phyloP scores from a whole-genome alignment of 2,888 invertebrate genomes.

The Pyrgus malvae region DNA sequence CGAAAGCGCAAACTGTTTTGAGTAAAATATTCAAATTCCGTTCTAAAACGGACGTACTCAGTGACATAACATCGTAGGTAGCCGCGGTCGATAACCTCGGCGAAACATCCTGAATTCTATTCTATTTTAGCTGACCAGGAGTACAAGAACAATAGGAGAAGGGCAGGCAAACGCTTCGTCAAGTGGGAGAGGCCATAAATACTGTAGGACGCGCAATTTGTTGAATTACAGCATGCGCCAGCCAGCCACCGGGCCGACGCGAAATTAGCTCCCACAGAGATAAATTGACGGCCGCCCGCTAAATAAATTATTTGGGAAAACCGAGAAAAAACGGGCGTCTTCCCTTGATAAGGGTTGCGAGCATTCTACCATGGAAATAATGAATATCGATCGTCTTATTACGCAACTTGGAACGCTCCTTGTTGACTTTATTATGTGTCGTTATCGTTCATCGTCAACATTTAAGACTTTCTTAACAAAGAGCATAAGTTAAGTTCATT shows the following conservation, averaged over 20 bases:
- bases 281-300: slow-evolving; percentile 79
- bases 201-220: slow-evolving; percentile 79
- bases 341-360: slow-evolving; percentile 80
- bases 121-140: slow-evolving; percentile 56
- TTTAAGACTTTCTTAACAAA: too few relatives aligned
- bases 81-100: slow-evolving; percentile 24
- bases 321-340: slow-evolving; percentile 80
- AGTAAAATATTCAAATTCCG: slow-evolving; percentile 14
- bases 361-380: slow-evolving; percentile 65
- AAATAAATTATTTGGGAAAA: slow-evolving; percentile 83
- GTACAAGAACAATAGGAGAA: slow-evolving; percentile 72
- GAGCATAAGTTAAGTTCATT: too few relatives aligned
- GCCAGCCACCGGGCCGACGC: slow-evolving; percentile 78
- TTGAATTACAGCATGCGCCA: slow-evolving; percentile 82
- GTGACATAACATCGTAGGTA: slow-evolving; percentile 19
- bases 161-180: slow-evolving; percentile 70
- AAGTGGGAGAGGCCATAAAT: slow-evolving; percentile 77
- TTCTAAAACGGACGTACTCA: slow-evolving; percentile 22
- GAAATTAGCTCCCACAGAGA: slow-evolving; percentile 81
- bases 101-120: slow-evolving; percentile 39
- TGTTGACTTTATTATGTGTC: background rate
- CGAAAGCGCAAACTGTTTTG: slow-evolving; percentile 1
- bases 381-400: slow-evolving; percentile 67
- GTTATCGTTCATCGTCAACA: background rate
- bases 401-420: slow-evolving; percentile 32